Percentiles rank a stretch among this genome's conserved stretches.
Evolutionary conservation across 2,113 vertebrate genomes (phyloP).

Genomic region (Prunella himalayana): DNA sequence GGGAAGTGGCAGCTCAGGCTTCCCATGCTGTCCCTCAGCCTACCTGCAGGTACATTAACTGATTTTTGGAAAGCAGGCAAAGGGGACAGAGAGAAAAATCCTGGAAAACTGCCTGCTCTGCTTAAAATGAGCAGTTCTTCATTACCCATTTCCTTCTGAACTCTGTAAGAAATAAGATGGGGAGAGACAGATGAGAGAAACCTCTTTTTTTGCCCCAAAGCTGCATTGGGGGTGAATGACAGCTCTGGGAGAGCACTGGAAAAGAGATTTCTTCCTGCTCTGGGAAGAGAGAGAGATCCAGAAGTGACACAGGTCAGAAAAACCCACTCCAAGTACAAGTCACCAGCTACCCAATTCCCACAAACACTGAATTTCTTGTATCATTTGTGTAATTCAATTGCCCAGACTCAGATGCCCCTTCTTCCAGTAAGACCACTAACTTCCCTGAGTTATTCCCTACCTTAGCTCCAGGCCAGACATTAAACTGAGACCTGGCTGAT

Average conservation of each 20-base stretch:
- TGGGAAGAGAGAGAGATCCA: background rate
- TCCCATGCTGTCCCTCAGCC: background rate
- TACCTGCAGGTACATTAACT: background rate
- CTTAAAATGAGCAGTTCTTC: background rate
- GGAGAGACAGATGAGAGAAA: background rate
- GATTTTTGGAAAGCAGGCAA: background rate
- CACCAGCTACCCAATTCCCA: background rate
- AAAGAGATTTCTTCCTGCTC: background rate
- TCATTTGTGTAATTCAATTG: background rate
- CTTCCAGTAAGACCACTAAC: background rate
- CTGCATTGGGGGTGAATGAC: background rate
- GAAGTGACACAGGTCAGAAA: background rate
- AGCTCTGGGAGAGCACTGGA: background rate
- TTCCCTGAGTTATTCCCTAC: background rate
- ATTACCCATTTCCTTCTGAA: background rate
- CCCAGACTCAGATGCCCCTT: background rate
- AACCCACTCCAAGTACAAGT: background rate
- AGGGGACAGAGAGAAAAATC: background rate
- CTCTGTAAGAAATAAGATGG: background rate
- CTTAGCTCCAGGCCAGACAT: background rate
- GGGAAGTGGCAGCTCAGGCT: background rate
- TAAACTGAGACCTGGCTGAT: background rate
- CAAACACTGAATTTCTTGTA: background rate
- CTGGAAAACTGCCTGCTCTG: background rate
- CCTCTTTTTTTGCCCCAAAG: fast-evolving